Evolutionary conservation across 1,140 invertebrate species (phyloP), one percentile per base, ranked within the genome.

Genomic region (Lepidostoma basale): DNA sequence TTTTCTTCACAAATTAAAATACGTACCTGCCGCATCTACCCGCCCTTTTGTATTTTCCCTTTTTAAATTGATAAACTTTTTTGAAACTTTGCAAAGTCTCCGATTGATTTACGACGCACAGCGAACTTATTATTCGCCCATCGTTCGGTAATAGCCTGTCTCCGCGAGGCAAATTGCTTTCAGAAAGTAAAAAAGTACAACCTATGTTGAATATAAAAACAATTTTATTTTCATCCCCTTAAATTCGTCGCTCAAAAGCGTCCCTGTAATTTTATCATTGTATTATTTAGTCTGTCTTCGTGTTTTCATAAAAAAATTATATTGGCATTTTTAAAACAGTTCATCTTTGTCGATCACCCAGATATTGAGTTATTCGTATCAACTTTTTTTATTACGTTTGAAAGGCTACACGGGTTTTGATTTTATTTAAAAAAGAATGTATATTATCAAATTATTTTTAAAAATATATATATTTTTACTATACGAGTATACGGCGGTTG

Each of bases 41-140:
- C 20, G 14, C 5, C 5, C 26, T 33, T n/a, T 54, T 28, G 25
- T 54, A 54, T 28, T 26, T 49, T 26, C 23, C n/a, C n/a, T n/a
- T 25, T 28, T 28, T 54, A 54, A 54, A 54, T 54, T 54, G 49
- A 54, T 16, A 54, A 33, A 33, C 49, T 54, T 54, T 54, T 30
- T 30, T 33, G 23, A 54, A 54, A 30, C 4, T 54, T 54, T 54
- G 9, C 33, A 36, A 36, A 54, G 26, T 28, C n/a, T 12, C 26
- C 49, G 49, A 54, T 54, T 54, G 49, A 54, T 54, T 54, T 54
- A 54, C 49, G 23, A 8, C 49, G 28, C 49, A 54, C 49, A 28
- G 25, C 20, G n/a, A 30, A 54, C 12, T 3, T 54, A 54, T 54
- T 54, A 30, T 54, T 54, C 49, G 14, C 12, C 14, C 14, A 54